Percentiles rank a stretch among this genome's conserved stretches.
Evolutionary conservation across 2,797 vertebrate species (phyloP).

Genomic region (Hylomyscus alleni): DNA sequence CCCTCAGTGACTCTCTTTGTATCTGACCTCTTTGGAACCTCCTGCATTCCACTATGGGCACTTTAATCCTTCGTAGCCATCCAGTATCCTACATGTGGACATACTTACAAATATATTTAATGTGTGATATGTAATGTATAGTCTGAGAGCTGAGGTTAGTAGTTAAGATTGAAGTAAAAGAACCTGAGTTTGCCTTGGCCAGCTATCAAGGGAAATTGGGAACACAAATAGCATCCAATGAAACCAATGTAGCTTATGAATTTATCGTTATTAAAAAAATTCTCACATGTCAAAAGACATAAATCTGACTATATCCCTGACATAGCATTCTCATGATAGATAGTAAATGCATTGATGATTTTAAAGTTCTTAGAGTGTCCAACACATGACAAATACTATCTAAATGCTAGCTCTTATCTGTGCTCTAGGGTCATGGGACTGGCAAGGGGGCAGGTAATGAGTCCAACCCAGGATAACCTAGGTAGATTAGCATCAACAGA

Average conservation of each 20-base stretch:
- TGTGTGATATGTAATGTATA: neutral
- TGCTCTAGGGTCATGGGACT: slow-evolving; percentile 22
- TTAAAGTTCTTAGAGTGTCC: neutral
- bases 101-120: neutral
- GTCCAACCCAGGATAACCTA: slow-evolving; percentile 26
- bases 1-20: neutral
- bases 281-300: neutral
- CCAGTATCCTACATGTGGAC: neutral
- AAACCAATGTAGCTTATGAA: neutral
- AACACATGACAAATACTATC: neutral
- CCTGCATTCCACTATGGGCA: neutral
- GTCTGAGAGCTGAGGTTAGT: neutral
- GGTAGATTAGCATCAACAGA: neutral
- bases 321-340: neutral
- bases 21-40: neutral
- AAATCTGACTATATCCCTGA: neutral
- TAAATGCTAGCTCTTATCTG: neutral
- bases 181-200: neutral
- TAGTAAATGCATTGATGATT: neutral
- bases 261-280: neutral
- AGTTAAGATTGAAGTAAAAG: neutral
- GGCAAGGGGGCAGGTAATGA: neutral
- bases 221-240: neutral
- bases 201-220: neutral
- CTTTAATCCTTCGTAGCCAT: neutral